Conservation (phyloP, 2,888 invertebrate genomes). For the Andrena bicolor region DNA sequence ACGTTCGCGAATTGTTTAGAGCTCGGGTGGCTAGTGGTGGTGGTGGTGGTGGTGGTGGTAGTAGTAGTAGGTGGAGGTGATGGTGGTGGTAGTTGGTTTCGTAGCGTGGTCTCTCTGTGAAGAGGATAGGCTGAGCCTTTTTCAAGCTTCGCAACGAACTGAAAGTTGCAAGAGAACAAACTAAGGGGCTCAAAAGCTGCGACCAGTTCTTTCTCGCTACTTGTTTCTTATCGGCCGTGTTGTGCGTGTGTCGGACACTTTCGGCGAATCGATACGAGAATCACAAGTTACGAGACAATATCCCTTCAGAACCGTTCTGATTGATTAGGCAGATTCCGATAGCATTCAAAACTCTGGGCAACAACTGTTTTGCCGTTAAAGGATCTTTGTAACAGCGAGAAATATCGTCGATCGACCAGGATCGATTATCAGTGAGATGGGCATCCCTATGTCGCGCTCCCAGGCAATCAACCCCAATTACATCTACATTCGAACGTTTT, state of each 20-base stretch:
- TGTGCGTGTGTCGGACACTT: background rate
- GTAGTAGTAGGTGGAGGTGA: conserved; percentile 36
- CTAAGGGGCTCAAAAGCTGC: conserved; percentile 34
- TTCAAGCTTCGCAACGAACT: conserved; percentile 55
- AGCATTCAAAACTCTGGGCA: too few relatives aligned
- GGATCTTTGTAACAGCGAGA: background rate
- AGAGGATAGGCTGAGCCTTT: conserved; percentile 53
- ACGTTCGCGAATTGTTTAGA: conserved; percentile 53
- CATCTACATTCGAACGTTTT: conserved; percentile 48
- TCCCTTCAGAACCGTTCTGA: background rate
- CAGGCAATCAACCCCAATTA: conserved; percentile 49
- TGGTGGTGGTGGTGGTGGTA: conserved; percentile 41
- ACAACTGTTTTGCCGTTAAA: background rate
- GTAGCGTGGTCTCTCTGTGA: conserved; percentile 51
- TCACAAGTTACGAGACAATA: background rate
- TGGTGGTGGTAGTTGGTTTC: conserved; percentile 52
- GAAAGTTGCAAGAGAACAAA: conserved; percentile 52
- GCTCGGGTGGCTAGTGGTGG: conserved; percentile 41
- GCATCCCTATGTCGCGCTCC: conserved; percentile 68
- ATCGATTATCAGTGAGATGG: conserved; percentile 68
- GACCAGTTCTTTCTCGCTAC: background rate
- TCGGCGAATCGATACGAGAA: background rate
- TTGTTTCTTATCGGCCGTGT: background rate
- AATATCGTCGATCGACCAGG: conserved; percentile 47
- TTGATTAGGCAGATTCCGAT: too few relatives aligned